Percentiles rank a stretch among this genome's conserved stretches.
Evolutionary conservation across 2,113 vertebrate genomes (phyloP).

Genomic region (Todiramphus chloris): DNA sequence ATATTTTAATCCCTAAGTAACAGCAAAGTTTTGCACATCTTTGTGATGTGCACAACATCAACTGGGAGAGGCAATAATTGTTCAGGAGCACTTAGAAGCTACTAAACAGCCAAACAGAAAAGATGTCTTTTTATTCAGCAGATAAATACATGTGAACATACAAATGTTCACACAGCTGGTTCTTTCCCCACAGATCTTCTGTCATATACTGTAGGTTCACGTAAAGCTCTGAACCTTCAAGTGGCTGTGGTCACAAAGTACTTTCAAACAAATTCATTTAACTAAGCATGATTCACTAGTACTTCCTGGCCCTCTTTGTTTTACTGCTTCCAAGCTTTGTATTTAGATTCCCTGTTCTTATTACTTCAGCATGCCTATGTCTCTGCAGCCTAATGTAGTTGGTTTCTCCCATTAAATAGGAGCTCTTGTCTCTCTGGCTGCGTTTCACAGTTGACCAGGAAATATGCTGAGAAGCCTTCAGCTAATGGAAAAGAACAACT

Average conservation of each 20-base stretch:
- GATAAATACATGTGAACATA: background rate
- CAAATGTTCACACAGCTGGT: background rate
- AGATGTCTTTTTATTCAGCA: background rate
- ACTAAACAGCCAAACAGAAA: background rate
- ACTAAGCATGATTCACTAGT: background rate
- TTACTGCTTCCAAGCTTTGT: background rate
- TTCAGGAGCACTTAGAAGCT: background rate
- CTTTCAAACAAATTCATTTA: background rate
- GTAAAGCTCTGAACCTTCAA: background rate
- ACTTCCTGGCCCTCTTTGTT: background rate
- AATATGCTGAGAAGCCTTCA: background rate
- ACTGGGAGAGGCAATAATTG: background rate
- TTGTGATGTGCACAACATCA: background rate
- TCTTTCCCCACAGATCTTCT: background rate
- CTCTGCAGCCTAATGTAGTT: background rate
- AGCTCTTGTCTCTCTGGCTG: background rate
- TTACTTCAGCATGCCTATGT: too few species aligned
- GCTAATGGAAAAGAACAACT: background rate
- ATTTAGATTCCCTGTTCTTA: background rate
- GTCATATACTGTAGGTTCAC: background rate
- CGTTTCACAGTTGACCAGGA: background rate
- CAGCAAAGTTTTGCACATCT: background rate
- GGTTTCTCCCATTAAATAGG: background rate
- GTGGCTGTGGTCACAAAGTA: background rate
- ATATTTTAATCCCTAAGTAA: slow-evolving; percentile 55